These are phyloP conservation scores for Marmota monax DNA, from an alignment of 2,113 vertebrate genomes.

Conservation along the genomic window DNA sequence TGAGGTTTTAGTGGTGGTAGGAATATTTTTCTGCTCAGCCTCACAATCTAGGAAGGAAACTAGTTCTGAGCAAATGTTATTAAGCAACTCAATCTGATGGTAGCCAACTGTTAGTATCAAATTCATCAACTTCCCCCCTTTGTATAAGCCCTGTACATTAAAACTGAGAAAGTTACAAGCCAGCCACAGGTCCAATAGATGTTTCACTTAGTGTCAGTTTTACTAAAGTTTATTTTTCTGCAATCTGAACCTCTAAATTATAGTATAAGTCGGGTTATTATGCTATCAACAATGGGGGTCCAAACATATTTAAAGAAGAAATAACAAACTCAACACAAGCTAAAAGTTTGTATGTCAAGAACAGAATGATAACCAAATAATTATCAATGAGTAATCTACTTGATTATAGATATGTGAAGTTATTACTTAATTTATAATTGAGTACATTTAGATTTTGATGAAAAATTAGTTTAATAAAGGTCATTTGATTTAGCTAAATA, in stretches of 20 bases:
- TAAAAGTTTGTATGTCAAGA: slow-evolving; percentile 21
- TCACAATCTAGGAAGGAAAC: not conserved
- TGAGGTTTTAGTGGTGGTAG: not conserved
- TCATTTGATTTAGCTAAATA: slow-evolving; percentile 56
- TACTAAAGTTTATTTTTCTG: slow-evolving; percentile 20
- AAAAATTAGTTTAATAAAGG: slow-evolving; percentile 50
- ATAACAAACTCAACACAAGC: not conserved
- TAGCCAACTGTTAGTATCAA: not conserved
- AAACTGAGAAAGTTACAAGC: not conserved
- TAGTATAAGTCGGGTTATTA: not conserved
- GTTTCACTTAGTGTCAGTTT: not conserved
- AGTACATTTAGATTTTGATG: slow-evolving; percentile 54
- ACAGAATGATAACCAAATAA: not conserved
- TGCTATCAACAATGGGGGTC: not conserved
- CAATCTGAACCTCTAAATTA: not conserved
- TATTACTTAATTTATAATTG: slow-evolving; percentile 37
- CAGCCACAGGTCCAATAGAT: not conserved
- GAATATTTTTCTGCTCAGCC: not conserved
- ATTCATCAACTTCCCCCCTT: not conserved
- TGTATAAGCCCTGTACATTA: not conserved
- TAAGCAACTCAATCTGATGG: too few relatives aligned
- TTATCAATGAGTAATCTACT: slow-evolving; percentile 34
- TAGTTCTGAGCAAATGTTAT: not conserved
- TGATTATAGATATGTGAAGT: slow-evolving; percentile 10
- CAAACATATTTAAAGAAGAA: slow-evolving; percentile 25